Evolutionary conservation across 2,888 invertebrate species (phyloP), one percentile per base, ranked within the genome.

Genomic region (Melanchra persicariae): DNA sequence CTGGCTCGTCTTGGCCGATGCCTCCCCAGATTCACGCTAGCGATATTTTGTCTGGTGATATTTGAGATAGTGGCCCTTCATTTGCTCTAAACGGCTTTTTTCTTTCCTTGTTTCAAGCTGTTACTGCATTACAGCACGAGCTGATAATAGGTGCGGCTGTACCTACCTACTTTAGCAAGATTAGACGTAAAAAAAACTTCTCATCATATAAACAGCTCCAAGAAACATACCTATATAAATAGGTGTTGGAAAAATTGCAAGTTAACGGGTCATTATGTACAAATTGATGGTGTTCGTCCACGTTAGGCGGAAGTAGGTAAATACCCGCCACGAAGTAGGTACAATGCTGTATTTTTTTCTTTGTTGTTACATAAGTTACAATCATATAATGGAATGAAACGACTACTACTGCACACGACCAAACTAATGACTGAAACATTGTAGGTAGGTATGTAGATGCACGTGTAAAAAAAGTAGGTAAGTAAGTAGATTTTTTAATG

Each of bases 181-280:
- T 79, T 61, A 61, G 51, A 61, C 61, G 79, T 79, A 79, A 63
- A 9, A 45, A 26, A 59, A 62, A 26, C 45, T 60, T 62, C 26
- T 52, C 80, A 63, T 64, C 43, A 51, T 24, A 62, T 45, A 45
- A 30, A 37, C 54, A 59, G 75, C 24, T 67, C 65, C 51, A 55
- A 65, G 83, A 71, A 76, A 64, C 58, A 43, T 52, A 60, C 61
- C n/a, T 34, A 30, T 40, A 72, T 77, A 77, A 71, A 81, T 81
- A 84, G 80, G 86, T 86, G 86, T 80, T 86, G 87, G 87, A 91
- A 93, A 92, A 92, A 93, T 88, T 89, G 88, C 89, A 88, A 87
- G 87, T 71, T 87, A 90, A 89, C 87, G 83, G 84, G 81, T 88
- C 80, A 88, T 91, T 90, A 92, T 84, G 85, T 85, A 77, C 79